Evolutionary conservation across 2,888 invertebrate genomes (phyloP), one percentile per base, ranked within the genome.

Genomic region (Meta bourneti): DNA sequence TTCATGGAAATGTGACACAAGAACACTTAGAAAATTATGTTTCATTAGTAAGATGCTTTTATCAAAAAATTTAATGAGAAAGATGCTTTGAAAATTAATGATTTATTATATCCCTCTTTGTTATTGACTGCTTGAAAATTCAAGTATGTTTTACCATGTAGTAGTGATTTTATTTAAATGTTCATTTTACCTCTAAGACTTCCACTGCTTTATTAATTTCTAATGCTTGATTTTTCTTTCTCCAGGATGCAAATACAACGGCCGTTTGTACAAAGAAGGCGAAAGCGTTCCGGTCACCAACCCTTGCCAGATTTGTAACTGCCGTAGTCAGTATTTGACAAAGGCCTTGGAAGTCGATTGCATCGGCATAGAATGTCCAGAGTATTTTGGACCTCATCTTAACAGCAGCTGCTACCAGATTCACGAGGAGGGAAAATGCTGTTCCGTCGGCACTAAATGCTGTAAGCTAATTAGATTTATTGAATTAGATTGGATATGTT

Each of bases 401-500:
- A 83, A 83, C 7, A 69, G 85, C 16, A 85, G 86, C 52, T 92
- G 92, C 71, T 81, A 85, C n/a, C 34, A 71, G 9, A 75, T 85
- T 34, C 89, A 75, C 20, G 92, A 92, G n/a, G 49, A 81, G 11
- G 85, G 78, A 7, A 80, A 54, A 13, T 92, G 92, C 19, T 92
- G 92, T 13, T 49, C 89, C 13, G 52, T 49, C 6, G 54, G 77
- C 9, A 82, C 72, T 7, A 48, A 89, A 78, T 92, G 92, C 48
- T 34, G 92, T 89, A 79, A 78, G 91, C 52, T 20, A 19, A 5
- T 34, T 34, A 1, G 34, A 34, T 34, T 34, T 34, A 1, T 34
- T 34, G 34, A 4, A 34, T 34, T 2, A 34, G 34, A 34, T 34
- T 34, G 34, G 34, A 34, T 34, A 34, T 34, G 34, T 34, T 34